A percentile compares a stretch with the other conserved stretches of the same genome.
These are phyloP conservation scores for Actenoides hombroni DNA, from an alignment of 2,113 vertebrate genomes.

Conservation along the genomic window DNA sequence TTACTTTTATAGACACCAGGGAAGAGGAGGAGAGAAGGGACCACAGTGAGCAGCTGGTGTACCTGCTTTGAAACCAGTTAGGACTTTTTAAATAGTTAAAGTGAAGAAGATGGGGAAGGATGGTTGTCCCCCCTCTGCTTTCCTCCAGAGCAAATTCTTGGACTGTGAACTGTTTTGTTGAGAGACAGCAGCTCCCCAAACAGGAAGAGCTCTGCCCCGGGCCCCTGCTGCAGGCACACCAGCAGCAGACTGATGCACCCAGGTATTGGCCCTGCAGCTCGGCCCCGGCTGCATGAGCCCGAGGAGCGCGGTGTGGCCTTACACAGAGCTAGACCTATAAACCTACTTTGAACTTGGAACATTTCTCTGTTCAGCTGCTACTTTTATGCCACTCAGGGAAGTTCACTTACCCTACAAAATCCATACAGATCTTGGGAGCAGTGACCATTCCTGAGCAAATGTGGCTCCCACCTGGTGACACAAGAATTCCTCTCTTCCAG, in stretches of 20 bases:
- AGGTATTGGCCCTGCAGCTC: accelerated
- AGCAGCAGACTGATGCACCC: not conserved
- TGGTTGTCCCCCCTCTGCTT: too few relatives aligned
- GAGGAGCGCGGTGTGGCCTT: not conserved
- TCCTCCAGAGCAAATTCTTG: not conserved
- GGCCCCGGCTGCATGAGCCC: accelerated
- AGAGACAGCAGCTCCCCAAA: not conserved
- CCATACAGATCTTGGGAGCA: not conserved
- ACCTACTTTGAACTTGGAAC: not conserved
- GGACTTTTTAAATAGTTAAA: not conserved
- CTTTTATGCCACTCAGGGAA: not conserved
- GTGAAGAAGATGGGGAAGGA: not conserved
- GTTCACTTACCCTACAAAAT: not conserved
- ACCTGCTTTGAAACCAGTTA: not conserved
- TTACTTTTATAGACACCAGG: not conserved
- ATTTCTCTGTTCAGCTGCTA: not conserved
- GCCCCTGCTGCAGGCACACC: not conserved
- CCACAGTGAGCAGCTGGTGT: not conserved
- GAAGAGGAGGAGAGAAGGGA: not conserved
- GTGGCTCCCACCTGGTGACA: accelerated
- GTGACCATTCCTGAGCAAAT: accelerated
- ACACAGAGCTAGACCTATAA: too few relatives aligned
- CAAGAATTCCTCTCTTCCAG: not conserved
- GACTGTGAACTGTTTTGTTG: not conserved
- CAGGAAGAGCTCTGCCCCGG: not conserved